phyloP scores from a whole-genome alignment of 2,797 vertebrate species.

The Odontamblyopus lacepedii region DNA sequence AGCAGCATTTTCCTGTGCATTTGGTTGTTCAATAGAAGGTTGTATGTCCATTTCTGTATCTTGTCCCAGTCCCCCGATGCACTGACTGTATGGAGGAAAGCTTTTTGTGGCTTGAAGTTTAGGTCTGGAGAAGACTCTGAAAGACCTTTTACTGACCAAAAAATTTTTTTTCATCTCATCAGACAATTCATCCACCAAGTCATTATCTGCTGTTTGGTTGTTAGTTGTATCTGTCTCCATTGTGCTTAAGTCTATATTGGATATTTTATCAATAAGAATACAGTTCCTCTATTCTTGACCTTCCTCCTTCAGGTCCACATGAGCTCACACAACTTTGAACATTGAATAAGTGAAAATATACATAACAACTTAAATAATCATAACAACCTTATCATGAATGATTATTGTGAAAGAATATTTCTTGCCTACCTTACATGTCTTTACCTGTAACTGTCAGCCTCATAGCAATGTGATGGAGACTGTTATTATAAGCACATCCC shows the following conservation, averaged over 20 bases:
- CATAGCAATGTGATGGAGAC: neutral
- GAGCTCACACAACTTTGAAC: conserved; percentile 40
- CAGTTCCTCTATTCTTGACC: neutral
- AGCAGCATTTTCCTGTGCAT: conserved; percentile 4
- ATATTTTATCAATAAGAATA: conserved; percentile 17
- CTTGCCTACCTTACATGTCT: conserved; percentile 36
- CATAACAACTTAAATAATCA: neutral
- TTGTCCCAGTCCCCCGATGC: conserved; percentile 58
- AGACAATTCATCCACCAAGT: conserved; percentile 21
- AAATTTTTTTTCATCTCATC: conserved; percentile 30
- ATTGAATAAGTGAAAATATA: conserved; percentile 26
- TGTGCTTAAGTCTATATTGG: conserved; percentile 27
- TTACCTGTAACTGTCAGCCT: conserved; percentile 21
- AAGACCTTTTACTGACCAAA: conserved; percentile 8
- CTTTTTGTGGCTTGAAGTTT: conserved; percentile 64
- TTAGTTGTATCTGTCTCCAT: conserved; percentile 31
- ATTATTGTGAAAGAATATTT: neutral
- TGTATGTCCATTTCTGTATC: conserved; percentile 17
- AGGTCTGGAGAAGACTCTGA: conserved; percentile 46
- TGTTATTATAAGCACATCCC: conserved; percentile 14
- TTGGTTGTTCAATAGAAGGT: neutral
- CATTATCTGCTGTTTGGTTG: conserved; percentile 22
- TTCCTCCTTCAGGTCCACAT: conserved; percentile 26
- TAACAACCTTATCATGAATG: no score
- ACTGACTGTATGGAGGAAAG: conserved; percentile 69